Evolutionary conservation across 2,888 invertebrate species (phyloP).

Genomic region (Dryococelus australis): DNA sequence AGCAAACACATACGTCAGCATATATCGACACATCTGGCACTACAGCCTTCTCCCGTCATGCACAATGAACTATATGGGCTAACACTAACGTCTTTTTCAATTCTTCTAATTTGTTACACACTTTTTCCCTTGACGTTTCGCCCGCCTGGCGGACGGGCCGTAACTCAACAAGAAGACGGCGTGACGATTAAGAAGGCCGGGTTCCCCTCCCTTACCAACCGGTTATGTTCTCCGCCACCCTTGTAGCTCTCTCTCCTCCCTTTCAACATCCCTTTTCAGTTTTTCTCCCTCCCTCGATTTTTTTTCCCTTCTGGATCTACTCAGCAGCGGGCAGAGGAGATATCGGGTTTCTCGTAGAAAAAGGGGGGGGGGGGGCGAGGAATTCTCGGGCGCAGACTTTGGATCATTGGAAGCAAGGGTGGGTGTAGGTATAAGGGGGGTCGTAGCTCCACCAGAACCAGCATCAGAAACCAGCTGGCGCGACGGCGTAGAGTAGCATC

Average conservation of each 20-base stretch:
- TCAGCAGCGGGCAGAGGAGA: background rate
- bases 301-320: constrained; percentile 9
- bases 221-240: background rate
- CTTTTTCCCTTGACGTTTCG: background rate
- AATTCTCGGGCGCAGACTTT: background rate
- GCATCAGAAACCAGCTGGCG: background rate
- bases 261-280: constrained; percentile 10
- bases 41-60: background rate
- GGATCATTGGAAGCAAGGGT: background rate
- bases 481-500: background rate
- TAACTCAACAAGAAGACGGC: background rate
- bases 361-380: background rate
- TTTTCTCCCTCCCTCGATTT: background rate
- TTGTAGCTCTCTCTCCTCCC: background rate
- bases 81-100: constrained; percentile 16
- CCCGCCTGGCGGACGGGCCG: constrained; percentile 8
- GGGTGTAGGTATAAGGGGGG: constrained; percentile 16
- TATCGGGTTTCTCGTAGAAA: background rate
- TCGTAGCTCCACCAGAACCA: background rate
- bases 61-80: background rate
- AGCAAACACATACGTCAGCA: background rate
- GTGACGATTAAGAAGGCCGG: constrained; percentile 6
- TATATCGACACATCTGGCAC: background rate
- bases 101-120: constrained; percentile 10
- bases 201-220: background rate